Percentiles rank a stretch among this genome's conserved stretches.
Conservation (phyloP, 1,140 invertebrate species). For the Neodiprion virginianus region DNA sequence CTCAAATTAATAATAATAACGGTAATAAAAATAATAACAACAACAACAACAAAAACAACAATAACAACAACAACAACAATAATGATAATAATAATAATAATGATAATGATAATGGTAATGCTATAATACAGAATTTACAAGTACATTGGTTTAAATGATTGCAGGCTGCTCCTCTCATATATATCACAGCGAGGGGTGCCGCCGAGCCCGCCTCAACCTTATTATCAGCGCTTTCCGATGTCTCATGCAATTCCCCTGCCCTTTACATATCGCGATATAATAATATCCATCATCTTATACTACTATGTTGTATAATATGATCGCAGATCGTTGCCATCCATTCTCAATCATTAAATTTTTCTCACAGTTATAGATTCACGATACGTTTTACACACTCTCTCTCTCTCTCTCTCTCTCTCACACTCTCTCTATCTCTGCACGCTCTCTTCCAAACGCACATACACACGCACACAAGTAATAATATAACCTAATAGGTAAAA, state of each 20-base stretch:
- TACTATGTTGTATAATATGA: background rate
- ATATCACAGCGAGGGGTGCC: conserved; percentile 62
- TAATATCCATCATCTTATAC: conserved; percentile 13
- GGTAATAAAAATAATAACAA: no score
- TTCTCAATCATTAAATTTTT: background rate
- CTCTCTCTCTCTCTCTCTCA: background rate
- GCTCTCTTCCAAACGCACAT: no score
- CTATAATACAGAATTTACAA: conserved; percentile 62
- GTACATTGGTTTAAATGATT: conserved; percentile 65
- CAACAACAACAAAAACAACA: no score
- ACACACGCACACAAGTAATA: no score
- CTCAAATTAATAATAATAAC: no score
- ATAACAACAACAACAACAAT: no score
- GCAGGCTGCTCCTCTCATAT: conserved; percentile 63
- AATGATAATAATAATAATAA: no score
- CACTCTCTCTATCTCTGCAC: background rate
- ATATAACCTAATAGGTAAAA: no score
- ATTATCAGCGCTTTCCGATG: conserved; percentile 6
- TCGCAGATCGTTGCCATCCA: background rate
- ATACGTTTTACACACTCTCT: conserved; percentile 11
- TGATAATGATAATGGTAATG: conserved; percentile 44
- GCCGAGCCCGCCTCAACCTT: conserved; percentile 58
- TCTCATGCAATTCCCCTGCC: conserved; percentile 26
- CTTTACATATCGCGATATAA: background rate
- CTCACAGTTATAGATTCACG: conserved; percentile 13